phyloP scores from a whole-genome alignment of 2,113 vertebrate species.

The Malurus elegans region DNA sequence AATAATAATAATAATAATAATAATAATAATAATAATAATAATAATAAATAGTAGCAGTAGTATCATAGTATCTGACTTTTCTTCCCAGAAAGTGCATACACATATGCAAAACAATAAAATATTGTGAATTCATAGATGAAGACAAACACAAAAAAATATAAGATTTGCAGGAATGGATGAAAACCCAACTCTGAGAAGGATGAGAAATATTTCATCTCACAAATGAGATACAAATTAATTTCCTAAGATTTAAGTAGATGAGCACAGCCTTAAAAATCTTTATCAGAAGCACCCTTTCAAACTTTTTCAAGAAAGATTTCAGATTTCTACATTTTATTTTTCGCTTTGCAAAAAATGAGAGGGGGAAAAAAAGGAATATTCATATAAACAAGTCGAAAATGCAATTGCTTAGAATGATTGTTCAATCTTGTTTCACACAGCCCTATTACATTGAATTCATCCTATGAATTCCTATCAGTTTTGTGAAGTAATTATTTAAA shows the following conservation, averaged over 20 bases:
- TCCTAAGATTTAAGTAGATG: background rate
- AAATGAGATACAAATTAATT: background rate
- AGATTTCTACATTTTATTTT: background rate
- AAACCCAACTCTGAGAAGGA: background rate
- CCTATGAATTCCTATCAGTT: background rate
- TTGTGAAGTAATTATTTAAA: background rate
- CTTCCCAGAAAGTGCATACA: background rate
- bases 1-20: background rate
- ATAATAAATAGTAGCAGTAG: too few relatives aligned
- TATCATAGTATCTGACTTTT: background rate
- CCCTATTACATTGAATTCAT: background rate
- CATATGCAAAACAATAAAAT: background rate
- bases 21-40: background rate
- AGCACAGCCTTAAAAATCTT: background rate
- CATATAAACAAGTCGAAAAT: background rate
- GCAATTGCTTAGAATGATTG: background rate
- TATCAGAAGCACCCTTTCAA: background rate
- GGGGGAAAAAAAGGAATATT: rapidly evolving
- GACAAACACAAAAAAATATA: background rate
- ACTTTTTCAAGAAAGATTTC: background rate
- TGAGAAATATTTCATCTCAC: background rate
- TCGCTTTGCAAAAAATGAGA: background rate
- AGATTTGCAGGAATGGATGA: background rate
- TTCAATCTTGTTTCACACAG: background rate
- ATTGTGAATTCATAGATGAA: background rate